Percentiles rank a stretch among this genome's conserved stretches.
phyloP scores from a whole-genome alignment of 53 echinoderm and acorn worm genomes.

The Echinometra lucunter region DNA sequence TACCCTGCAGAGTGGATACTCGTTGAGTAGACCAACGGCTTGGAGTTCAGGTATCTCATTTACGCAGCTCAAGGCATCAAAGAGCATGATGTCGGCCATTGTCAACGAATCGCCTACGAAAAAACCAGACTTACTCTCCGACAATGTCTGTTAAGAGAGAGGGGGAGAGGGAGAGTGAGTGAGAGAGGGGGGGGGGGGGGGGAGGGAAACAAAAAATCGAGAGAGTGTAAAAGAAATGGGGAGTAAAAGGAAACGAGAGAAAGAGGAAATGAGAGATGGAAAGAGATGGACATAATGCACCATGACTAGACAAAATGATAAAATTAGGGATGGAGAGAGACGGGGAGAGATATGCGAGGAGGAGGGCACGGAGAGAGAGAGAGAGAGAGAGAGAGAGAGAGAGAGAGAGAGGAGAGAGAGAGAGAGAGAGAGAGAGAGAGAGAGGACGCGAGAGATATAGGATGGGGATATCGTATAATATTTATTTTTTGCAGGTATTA shows the following conservation, averaged over 20 bases:
- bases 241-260: background rate
- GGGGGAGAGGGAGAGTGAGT: background rate
- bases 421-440: background rate
- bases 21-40: background rate
- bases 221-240: background rate
- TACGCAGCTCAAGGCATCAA: slow-evolving; percentile 70
- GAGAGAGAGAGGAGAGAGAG: background rate
- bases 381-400: background rate
- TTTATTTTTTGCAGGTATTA: background rate
- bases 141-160: slow-evolving; percentile 62
- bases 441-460: background rate
- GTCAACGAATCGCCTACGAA: slow-evolving; percentile 79
- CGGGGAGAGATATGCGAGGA: background rate
- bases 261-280: background rate
- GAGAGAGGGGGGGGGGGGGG: background rate
- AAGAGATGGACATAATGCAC: too few relatives aligned
- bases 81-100: slow-evolving; percentile 73
- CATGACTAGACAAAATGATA: too few relatives aligned
- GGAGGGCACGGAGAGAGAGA: background rate
- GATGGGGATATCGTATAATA: background rate
- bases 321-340: background rate
- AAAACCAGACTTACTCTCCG: slow-evolving; percentile 76
- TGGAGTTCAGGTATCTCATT: slow-evolving; percentile 52
- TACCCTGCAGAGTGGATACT: slow-evolving; percentile 1
- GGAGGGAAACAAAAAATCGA: background rate